A percentile compares a stretch with the other conserved stretches of the same genome.
These are phyloP conservation scores for Hirtodrosophila confusa DNA, from an alignment of 2,888 invertebrate species.

Conservation along the genomic window DNA sequence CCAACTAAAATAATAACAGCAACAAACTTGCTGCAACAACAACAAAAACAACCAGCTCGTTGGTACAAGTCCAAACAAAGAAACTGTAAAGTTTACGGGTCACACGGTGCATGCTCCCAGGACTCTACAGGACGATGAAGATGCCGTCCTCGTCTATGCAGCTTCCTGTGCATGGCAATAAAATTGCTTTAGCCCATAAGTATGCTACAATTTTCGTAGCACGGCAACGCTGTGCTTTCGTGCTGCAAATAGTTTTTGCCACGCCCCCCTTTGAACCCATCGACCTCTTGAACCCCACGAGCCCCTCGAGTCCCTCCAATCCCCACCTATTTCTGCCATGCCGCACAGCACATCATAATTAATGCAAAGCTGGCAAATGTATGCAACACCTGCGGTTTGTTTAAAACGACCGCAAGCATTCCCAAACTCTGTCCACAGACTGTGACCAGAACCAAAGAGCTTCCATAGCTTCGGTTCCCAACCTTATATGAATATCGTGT, in stretches of 20 bases:
- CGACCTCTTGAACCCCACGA: neutral
- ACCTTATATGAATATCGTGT: slow-evolving; percentile 5
- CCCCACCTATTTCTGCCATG: slow-evolving; percentile 1
- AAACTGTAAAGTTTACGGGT: slow-evolving; percentile 77
- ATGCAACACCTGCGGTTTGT: slow-evolving; percentile 85
- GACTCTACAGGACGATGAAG: slow-evolving; percentile 25
- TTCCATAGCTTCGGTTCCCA: slow-evolving; percentile 3
- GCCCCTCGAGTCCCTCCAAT: neutral
- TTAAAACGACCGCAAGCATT: slow-evolving; percentile 82
- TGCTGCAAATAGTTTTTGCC: slow-evolving; percentile 80
- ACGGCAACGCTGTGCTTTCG: slow-evolving; percentile 46
- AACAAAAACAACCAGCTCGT: slow-evolving; percentile 31
- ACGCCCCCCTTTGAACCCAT: slow-evolving; percentile 17
- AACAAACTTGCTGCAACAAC: slow-evolving; percentile 60
- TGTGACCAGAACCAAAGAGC: slow-evolving; percentile 9
- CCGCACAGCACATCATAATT: slow-evolving; percentile 82
- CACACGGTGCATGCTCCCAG: slow-evolving; percentile 69
- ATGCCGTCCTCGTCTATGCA: slow-evolving; percentile 54
- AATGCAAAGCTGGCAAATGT: slow-evolving; percentile 84
- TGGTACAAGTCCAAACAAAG: slow-evolving; percentile 73
- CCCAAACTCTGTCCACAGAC: slow-evolving; percentile 21
- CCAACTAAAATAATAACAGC: slow-evolving; percentile 73
- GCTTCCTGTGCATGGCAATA: slow-evolving; percentile 74
- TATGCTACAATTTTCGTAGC: slow-evolving; percentile 65
- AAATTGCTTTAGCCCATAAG: slow-evolving; percentile 71